A percentile compares a stretch with the other conserved stretches of the same genome.
phyloP scores from a whole-genome alignment of 2,113 vertebrate species.

The Halichoeres trimaculatus region DNA sequence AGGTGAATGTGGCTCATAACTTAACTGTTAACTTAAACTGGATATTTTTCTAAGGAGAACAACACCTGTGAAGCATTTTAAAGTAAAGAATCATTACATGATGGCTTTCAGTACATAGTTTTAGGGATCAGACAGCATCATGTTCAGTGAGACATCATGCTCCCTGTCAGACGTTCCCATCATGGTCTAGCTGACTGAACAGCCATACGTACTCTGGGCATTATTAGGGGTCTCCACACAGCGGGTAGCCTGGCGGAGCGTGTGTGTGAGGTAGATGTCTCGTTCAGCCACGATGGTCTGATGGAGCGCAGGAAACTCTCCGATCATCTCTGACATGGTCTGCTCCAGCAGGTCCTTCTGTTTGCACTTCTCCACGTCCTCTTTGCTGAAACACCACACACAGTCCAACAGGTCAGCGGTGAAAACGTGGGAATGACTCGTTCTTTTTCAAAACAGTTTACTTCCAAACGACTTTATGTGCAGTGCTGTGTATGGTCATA shows the following conservation, averaged over 20 bases:
- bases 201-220: slow-evolving; percentile 78
- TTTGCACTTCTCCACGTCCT: slow-evolving; percentile 98
- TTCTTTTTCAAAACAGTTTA: background rate
- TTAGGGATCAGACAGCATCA: too few relatives aligned
- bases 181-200: too few relatives aligned
- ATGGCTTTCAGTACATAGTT: too few relatives aligned
- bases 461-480: too few relatives aligned
- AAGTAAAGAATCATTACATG: too few relatives aligned
- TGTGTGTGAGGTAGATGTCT: slow-evolving; percentile 97
- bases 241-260: slow-evolving; percentile 94
- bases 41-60: too few relatives aligned
- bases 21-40: too few relatives aligned
- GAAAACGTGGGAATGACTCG: background rate
- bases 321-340: slow-evolving; percentile 99
- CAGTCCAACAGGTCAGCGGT: background rate
- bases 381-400: slow-evolving; percentile 86
- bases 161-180: too few relatives aligned
- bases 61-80: too few relatives aligned
- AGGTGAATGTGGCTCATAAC: too few relatives aligned
- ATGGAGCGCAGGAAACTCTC: slow-evolving; percentile 98
- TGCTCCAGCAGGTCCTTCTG: slow-evolving; percentile 98
- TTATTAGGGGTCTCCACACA: slow-evolving; percentile 90
- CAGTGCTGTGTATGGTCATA: too few relatives aligned
- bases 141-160: too few relatives aligned
- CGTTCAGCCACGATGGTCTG: slow-evolving; percentile 96